Conservation (phyloP, 2,888 invertebrate genomes). For the Andrena hattorfiana region DNA sequence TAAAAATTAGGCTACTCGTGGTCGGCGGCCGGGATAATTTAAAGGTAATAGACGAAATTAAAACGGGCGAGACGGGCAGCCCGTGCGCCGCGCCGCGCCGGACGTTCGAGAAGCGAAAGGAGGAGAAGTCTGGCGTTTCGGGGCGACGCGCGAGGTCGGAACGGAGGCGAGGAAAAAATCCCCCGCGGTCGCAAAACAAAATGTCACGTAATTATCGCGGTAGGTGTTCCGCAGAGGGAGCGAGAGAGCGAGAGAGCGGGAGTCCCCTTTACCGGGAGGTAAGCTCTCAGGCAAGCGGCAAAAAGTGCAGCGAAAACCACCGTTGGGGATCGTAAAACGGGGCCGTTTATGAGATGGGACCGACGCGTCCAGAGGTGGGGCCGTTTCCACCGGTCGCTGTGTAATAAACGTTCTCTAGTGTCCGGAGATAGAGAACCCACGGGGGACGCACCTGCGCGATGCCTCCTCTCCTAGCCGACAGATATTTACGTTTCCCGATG, state of each 20-base stretch:
- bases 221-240: conserved; percentile 76
- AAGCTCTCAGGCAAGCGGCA: conserved; percentile 40
- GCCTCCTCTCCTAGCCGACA: background rate
- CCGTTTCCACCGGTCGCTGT: conserved; percentile 58
- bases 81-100: background rate
- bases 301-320: conserved; percentile 69
- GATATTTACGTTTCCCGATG: background rate
- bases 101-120: background rate
- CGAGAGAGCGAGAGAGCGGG: background rate
- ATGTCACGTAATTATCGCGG: conserved; percentile 82
- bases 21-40: conserved; percentile 50
- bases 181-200: conserved; percentile 79
- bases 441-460: conserved; percentile 44
- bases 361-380: conserved; percentile 66
- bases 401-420: conserved; percentile 69
- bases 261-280: conserved; percentile 28
- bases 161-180: conserved; percentile 75
- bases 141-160: conserved; percentile 54
- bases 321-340: conserved; percentile 77
- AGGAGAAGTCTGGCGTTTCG: conserved; percentile 2
- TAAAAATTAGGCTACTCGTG: conserved; percentile 51
- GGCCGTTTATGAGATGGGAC: conserved; percentile 76
- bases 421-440: conserved; percentile 18
- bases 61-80: conserved; percentile 27
- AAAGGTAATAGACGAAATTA: conserved; percentile 58